Conservation (phyloP, 2,113 vertebrate genomes). For the Bettongia penicillata region DNA sequence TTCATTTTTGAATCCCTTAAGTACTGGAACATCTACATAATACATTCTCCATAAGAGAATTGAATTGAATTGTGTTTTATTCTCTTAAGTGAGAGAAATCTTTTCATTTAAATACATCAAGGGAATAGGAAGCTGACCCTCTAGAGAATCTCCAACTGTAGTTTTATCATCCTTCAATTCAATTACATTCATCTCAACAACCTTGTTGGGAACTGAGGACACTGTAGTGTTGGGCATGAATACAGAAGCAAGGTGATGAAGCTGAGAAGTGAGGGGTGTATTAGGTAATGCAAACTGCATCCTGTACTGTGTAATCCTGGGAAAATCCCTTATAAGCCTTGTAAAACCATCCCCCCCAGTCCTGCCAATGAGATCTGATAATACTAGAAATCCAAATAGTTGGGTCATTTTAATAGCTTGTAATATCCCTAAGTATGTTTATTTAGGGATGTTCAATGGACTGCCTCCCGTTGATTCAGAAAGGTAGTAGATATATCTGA, state of each 20-base stretch:
- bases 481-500: not conserved
- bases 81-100: not conserved
- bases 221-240: constrained; percentile 42
- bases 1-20: not conserved
- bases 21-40: not conserved
- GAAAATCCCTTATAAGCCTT: constrained; percentile 72
- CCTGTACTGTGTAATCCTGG: constrained; percentile 26
- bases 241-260: constrained; percentile 40
- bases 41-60: not conserved
- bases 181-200: not conserved
- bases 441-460: not conserved
- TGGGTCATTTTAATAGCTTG: constrained; percentile 12
- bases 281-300: not conserved
- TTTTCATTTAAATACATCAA: not conserved
- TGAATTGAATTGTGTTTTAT: not conserved
- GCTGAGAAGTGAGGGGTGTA: constrained; percentile 34
- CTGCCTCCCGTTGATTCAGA: not conserved
- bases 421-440: constrained; percentile 45
- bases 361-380: constrained; percentile 63
- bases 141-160: not conserved
- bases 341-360: constrained; percentile 65
- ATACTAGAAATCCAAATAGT: constrained; percentile 63
- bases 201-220: not conserved
- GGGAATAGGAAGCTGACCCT: not conserved
- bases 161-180: not conserved